phyloP scores from a whole-genome alignment of 1,140 invertebrate species.

The Leptoteleia sp. region DNA sequence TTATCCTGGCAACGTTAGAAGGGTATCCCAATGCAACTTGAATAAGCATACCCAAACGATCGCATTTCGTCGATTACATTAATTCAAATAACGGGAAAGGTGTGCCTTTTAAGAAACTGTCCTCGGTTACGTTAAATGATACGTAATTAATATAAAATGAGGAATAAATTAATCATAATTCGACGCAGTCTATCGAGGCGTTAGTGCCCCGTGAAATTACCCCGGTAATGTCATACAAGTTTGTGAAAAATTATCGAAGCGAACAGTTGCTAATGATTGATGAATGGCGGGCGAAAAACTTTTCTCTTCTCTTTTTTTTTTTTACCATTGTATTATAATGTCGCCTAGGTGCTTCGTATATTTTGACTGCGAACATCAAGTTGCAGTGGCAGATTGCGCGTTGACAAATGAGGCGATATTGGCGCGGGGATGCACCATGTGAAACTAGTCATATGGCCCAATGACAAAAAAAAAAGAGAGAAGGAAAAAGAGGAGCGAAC shows the following conservation, averaged over 20 bases:
- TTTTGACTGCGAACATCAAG: slow-evolving; percentile 74
- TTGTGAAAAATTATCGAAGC: slow-evolving; percentile 27
- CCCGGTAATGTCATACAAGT: slow-evolving; percentile 6
- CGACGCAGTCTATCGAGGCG: slow-evolving; percentile 5
- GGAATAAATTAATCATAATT: slow-evolving; percentile 27
- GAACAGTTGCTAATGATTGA: slow-evolving; percentile 50
- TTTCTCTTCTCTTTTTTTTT: too few relatives aligned
- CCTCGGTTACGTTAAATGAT: neutral
- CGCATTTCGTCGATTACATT: too few relatives aligned
- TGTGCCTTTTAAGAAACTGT: too few relatives aligned
- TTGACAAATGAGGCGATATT: slow-evolving; percentile 75
- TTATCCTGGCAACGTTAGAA: too few relatives aligned
- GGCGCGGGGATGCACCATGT: slow-evolving; percentile 60
- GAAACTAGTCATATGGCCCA: slow-evolving; percentile 75
- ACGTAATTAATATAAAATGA: slow-evolving; percentile 12
- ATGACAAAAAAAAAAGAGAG: slow-evolving; percentile 72
- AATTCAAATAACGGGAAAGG: too few relatives aligned
- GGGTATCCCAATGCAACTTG: too few relatives aligned
- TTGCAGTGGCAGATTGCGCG: slow-evolving; percentile 74
- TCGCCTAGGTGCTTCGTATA: slow-evolving; percentile 55
- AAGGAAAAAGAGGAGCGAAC: slow-evolving; percentile 39
- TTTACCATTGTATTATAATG: slow-evolving; percentile 45
- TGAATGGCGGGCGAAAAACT: slow-evolving; percentile 22
- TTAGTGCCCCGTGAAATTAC: slow-evolving; percentile 7
- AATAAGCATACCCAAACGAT: too few relatives aligned